A percentile compares a stretch with the other conserved stretches of the same genome.
Evolutionary conservation across 2,113 vertebrate species (phyloP).

Genomic region (Geococcyx californianus): DNA sequence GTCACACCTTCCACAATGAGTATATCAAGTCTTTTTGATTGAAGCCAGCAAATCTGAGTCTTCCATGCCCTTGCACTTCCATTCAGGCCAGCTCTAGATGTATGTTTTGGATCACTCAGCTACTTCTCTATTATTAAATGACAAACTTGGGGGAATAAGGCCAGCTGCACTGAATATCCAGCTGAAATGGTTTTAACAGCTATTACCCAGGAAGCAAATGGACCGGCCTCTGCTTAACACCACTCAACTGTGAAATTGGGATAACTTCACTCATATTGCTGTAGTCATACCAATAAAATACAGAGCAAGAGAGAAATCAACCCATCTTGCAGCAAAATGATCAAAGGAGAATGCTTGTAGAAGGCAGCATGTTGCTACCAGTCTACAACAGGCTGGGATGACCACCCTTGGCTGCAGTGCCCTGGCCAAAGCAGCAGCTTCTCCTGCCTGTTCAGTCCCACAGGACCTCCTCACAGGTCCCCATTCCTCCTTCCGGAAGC

Average conservation of each 20-base stretch:
- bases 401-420: neutral
- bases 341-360: neutral
- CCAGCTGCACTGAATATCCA: neutral
- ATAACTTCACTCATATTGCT: neutral
- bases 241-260: accelerated
- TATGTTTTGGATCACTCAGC: neutral
- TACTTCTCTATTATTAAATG: neutral
- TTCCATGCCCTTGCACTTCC: neutral
- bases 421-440: neutral
- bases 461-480: neutral
- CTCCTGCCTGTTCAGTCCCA: accelerated
- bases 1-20: accelerated
- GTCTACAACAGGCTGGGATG: neutral
- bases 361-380: neutral
- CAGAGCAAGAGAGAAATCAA: neutral
- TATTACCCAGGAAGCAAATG: neutral
- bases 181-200: conserved; percentile 8
- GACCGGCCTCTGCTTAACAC: neutral
- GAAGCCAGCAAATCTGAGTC: neutral
- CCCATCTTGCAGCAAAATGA: neutral
- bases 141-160: neutral
- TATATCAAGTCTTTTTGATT: neutral
- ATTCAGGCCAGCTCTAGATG: neutral
- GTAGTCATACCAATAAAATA: neutral
- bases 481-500: neutral